A percentile compares a stretch with the other conserved stretches of the same genome.
Evolutionary conservation across 2,797 vertebrate species (phyloP).

Genomic region (Acipenser ruthenus): DNA sequence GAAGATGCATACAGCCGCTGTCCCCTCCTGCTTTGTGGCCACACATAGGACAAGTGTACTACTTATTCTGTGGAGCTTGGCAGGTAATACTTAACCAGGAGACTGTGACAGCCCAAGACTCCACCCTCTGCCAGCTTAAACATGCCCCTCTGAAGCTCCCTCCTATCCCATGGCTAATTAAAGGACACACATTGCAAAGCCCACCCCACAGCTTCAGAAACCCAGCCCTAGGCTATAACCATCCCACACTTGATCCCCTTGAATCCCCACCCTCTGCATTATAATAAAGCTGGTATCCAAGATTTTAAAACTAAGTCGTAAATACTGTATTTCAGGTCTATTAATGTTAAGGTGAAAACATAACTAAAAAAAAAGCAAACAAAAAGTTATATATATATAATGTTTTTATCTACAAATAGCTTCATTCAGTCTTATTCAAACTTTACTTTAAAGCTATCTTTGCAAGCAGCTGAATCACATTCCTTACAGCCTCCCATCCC

Average conservation of each 20-base stretch:
- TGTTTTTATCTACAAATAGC: too few species aligned
- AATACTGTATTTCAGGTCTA: too few species aligned
- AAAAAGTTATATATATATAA: too few species aligned
- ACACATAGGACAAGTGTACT: slow-evolving; percentile 49
- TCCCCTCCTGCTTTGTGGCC: slow-evolving; percentile 27
- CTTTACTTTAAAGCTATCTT: background rate
- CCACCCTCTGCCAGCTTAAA: slow-evolving; percentile 54
- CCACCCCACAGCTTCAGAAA: slow-evolving; percentile 38
- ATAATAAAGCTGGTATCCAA: too few species aligned
- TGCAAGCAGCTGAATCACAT: background rate
- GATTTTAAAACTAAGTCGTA: too few species aligned
- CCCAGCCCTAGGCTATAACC: slow-evolving; percentile 35
- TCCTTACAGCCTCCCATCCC: background rate
- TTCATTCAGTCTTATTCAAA: too few species aligned
- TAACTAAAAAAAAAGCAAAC: too few species aligned
- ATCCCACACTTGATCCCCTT: slow-evolving; percentile 19
- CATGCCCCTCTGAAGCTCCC: slow-evolving; percentile 36
- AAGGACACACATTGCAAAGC: slow-evolving; percentile 59
- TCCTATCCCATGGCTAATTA: slow-evolving; percentile 67
- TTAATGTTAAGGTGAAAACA: too few species aligned
- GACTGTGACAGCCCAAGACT: slow-evolving; percentile 54
- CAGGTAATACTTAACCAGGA: slow-evolving; percentile 73
- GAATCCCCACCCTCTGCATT: background rate
- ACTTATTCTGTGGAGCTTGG: slow-evolving; percentile 49
- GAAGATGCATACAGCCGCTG: slow-evolving; percentile 14